Evolutionary conservation across 2,113 vertebrate species (phyloP).

Genomic region (Motacilla alba): DNA sequence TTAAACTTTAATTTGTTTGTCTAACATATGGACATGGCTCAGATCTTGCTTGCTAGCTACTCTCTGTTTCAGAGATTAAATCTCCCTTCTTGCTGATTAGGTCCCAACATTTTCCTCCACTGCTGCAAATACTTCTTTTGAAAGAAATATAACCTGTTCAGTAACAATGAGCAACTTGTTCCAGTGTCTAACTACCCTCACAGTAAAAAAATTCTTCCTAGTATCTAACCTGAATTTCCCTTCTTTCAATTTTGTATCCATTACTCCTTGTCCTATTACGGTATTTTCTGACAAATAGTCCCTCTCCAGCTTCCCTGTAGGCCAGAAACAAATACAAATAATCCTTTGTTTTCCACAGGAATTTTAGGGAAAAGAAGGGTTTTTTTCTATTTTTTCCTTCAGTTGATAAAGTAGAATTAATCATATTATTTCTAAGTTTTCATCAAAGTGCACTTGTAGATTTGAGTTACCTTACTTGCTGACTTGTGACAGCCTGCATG

Average conservation of each 20-base stretch:
- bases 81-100: neutral
- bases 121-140: neutral
- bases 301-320: neutral
- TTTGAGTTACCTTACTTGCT: neutral
- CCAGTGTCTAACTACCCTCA: neutral
- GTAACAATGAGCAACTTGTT: neutral
- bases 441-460: neutral
- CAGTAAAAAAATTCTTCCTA: neutral
- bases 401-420: constrained; percentile 10
- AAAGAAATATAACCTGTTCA: neutral
- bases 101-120: neutral
- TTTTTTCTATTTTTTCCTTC: neutral
- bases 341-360: neutral
- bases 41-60: neutral
- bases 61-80: neutral
- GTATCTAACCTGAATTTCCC: neutral
- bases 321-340: neutral
- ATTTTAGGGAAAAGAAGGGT: neutral
- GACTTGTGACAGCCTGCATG: neutral
- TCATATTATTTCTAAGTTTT: constrained; percentile 27
- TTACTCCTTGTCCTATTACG: neutral
- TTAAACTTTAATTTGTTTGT: neutral
- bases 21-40: neutral
- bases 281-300: neutral
- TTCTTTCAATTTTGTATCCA: neutral